Conservation (phyloP, 1,140 invertebrate genomes). For the Cyclina sinensis region DNA sequence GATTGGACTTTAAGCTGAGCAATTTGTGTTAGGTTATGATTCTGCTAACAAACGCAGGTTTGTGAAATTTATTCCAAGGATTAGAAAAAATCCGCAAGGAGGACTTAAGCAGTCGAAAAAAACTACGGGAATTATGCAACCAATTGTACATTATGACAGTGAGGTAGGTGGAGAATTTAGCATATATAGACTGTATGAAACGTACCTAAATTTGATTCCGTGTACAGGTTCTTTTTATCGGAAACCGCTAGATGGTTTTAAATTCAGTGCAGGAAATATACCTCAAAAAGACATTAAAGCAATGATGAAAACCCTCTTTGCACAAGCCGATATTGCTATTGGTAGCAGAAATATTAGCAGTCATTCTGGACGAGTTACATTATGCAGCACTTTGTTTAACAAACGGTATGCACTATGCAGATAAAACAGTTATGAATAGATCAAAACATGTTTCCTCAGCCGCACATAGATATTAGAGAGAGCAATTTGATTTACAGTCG, state of each 20-base stretch:
- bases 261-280: not conserved
- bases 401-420: not conserved
- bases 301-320: not conserved
- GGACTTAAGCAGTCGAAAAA: slow-evolving; percentile 3
- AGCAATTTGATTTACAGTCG: not conserved
- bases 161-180: not conserved
- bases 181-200: not conserved
- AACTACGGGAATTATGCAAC: not conserved
- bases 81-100: too few relatives aligned
- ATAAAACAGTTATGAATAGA: slow-evolving; percentile 23
- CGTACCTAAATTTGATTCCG: not conserved
- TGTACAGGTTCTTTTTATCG: not conserved
- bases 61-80: too few relatives aligned
- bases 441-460: too few relatives aligned
- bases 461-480: slow-evolving; percentile 2
- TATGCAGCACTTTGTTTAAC: too few relatives aligned
- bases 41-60: too few relatives aligned
- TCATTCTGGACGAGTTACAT: slow-evolving; percentile 8
- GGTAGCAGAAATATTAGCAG: slow-evolving; percentile 1
- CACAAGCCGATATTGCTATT: not conserved
- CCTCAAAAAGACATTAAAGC: slow-evolving; percentile 2
- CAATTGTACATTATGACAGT: slow-evolving; percentile 22
- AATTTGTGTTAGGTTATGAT: too few relatives aligned
- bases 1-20: too few relatives aligned
- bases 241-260: slow-evolving; percentile 1